Base-by-base conservation (phyloP, 2,888 invertebrate genomes). In the Lasioglossum zephyrum region DNA sequence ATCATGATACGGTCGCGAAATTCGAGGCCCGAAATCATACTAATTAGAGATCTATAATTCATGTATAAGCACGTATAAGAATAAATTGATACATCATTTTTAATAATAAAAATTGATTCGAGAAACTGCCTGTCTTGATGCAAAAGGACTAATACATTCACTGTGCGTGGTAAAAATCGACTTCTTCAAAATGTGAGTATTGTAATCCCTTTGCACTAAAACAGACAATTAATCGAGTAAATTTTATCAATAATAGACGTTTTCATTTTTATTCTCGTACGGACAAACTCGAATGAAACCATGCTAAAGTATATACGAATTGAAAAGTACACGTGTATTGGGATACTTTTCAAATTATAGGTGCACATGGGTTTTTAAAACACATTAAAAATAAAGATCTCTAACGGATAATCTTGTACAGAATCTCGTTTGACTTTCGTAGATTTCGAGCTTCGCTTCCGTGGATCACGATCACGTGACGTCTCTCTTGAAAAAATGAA, bases 1-100 rank as follows among this genome's bases (percentile, higher is more conserved):
- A 31, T 47, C 63, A 6, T 63, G 47, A 8, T 47, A 44, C 18
- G 53, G 18, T 22, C 31, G 31, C 69, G 36, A n/a, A 41, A 69
- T n/a, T 77, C 49, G 31, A 53, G 41, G 41, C 16, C 18, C 39
- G n/a, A 44, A 66, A 80, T 69, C 39, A 53, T n/a, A 16, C 41
- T 13, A n/a, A 57, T 57, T 4, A 9, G n/a, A 53, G 9, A 53
- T 22, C 9, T n/a, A 8, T n/a, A 53, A 5, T 22, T 53, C 22
- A 53, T 8, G 53, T n/a, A 9, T 0, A 3, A 2, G 8, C 47
- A 16, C 13, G 49, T 6, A 49, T 4, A 49, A 49, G 6, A 18
- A 49, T 49, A 18, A 49, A 18, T 49, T 49, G 6, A 49, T 18
- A 49, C 49, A 49, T 18, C 2, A 49, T 49, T 49, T 22, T 49